Percentiles rank a stretch among this genome's conserved stretches.
Conservation (phyloP, 2,797 vertebrate species). For the Margarornis squamiger region DNA sequence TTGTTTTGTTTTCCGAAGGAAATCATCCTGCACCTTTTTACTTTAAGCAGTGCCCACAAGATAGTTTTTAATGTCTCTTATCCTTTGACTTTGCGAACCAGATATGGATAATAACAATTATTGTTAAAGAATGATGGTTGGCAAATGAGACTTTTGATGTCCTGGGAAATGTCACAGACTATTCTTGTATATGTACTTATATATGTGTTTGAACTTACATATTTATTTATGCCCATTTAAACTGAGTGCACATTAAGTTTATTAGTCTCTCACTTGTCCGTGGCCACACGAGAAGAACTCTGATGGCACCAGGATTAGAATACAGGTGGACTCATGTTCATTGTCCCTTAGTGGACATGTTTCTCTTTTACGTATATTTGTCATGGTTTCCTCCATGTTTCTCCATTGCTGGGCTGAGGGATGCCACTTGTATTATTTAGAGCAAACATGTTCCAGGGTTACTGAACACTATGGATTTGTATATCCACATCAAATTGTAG, state of each 20-base stretch:
- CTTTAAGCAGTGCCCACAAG: neutral
- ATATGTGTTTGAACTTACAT: neutral
- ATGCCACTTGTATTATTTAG: neutral
- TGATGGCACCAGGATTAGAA: neutral
- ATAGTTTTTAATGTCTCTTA: neutral
- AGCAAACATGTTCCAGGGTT: neutral
- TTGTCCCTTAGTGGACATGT: neutral
- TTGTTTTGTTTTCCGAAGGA: neutral
- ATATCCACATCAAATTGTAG: neutral
- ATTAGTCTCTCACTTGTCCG: neutral
- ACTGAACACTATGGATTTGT: neutral
- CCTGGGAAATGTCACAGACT: neutral
- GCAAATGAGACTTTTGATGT: neutral
- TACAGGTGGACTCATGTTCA: neutral
- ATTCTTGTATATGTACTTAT: neutral
- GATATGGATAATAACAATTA: neutral
- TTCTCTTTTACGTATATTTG: neutral
- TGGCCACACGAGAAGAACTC: neutral
- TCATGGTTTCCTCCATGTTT: neutral
- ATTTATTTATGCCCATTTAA: neutral
- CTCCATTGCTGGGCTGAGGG: neutral
- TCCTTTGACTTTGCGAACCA: neutral
- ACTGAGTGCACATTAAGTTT: neutral
- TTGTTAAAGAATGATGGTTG: neutral
- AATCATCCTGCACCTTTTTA: neutral